A percentile compares a stretch with the other conserved stretches of the same genome.
Evolutionary conservation across 2,113 vertebrate species (phyloP).

Genomic region (Dendrocopos noguchii): DNA sequence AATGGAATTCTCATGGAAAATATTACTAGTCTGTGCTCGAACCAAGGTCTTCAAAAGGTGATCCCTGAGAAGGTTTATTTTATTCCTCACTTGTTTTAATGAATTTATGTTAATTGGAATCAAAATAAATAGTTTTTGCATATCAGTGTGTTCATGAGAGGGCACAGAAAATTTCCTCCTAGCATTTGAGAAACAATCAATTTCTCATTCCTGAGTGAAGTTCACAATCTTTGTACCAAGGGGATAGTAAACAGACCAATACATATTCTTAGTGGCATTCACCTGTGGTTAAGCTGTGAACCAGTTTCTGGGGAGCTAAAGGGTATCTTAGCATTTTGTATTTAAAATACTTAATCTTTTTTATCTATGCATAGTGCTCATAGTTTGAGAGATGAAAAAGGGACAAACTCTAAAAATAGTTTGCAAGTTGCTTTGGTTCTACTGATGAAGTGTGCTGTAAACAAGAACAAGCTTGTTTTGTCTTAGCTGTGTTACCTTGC

Average conservation of each 20-base stretch:
- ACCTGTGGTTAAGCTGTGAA: neutral
- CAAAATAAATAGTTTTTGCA: constrained; percentile 33
- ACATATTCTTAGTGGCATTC: neutral
- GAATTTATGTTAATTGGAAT: neutral
- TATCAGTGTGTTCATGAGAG: neutral
- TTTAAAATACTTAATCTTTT: neutral
- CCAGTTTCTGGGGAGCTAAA: neutral
- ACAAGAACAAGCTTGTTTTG: neutral
- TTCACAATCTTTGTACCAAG: neutral
- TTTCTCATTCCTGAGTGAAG: neutral
- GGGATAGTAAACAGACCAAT: neutral
- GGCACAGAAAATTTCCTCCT: neutral
- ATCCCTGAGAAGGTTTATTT: neutral
- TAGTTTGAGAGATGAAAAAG: neutral
- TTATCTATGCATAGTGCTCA: rapidly evolving
- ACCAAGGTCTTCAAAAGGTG: neutral
- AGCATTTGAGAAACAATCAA: neutral
- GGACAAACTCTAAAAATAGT: neutral
- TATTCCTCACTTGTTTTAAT: neutral
- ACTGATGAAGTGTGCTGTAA: neutral
- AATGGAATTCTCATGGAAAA: neutral
- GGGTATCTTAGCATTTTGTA: neutral
- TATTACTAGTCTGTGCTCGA: neutral
- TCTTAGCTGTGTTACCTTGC: neutral
- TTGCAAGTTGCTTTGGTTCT: neutral